Evolutionary conservation across 1,140 invertebrate genomes (phyloP), one percentile per base, ranked within the genome.

Genomic region (Drosophila funebris): DNA sequence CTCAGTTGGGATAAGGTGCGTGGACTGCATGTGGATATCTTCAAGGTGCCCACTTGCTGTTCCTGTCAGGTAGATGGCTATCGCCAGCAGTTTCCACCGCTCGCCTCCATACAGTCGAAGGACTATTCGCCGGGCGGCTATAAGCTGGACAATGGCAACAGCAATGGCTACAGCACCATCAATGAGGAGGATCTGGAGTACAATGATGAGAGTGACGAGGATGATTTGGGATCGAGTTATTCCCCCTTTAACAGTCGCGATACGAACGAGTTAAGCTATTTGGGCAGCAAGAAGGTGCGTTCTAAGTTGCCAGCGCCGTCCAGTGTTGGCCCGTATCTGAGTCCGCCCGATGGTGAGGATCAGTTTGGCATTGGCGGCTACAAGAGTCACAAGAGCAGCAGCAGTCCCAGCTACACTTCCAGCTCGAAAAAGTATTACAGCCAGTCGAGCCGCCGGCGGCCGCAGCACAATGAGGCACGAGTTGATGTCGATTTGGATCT

Each of bases 11-110:
- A 97, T 81, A 94, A 95, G 41, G 94, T 95, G 29, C 93, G 95
- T 22, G 96, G 96, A 5, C 93, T 97, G 1, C 96, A 97, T 74
- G 96, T 97, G 93, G 96, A 97, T 85, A 96, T 97, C 37, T 97
- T 97, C 81, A 97, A 97, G 93, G 95, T 97, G 1, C 96, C 96
- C 14, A 96, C 95, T 0, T 96, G 96, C 72, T 97, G 96, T 80
- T 96, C 96, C 0, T 97, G 96, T 87, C 96, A 97, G 78, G 95
- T 97, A 2, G 94, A 96, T 80, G 96, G 95, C 8, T 96, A 95
- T 68, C 92, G 94, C n/a, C 94, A 95, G 31, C 92, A 94, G 11
- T 95, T 94, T 57, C 94, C 94, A 1, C 94, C 94, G 0, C 91
- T 54, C 74, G 79, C 63, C 36, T 70, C 72, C 9, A 84, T 78